Evolutionary conservation across 2,113 vertebrate species (phyloP).

Genomic region (Rhynchopsitta pachyrhyncha): DNA sequence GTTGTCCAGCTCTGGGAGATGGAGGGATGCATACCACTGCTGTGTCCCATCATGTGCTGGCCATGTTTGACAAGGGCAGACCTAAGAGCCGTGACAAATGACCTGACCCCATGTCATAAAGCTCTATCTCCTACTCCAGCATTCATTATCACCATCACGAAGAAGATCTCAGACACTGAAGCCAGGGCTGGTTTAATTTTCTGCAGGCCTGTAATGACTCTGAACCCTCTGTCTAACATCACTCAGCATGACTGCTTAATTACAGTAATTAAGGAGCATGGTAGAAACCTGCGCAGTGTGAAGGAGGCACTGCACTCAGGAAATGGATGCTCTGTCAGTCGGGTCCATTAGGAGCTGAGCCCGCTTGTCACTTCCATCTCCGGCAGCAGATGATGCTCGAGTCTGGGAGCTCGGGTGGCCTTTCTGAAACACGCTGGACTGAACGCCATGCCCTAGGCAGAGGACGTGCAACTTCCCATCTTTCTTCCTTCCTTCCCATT

Average conservation of each 20-base stretch:
- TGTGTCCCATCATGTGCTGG: neutral
- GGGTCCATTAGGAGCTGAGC: neutral
- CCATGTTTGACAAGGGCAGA: neutral
- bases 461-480: rapidly evolving
- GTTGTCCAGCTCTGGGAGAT: rapidly evolving
- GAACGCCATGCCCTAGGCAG: neutral
- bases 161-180: neutral
- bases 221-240: neutral
- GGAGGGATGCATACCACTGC: neutral
- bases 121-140: neutral
- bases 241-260: constrained; percentile 69
- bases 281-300: neutral
- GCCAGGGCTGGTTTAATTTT: neutral
- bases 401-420: neutral
- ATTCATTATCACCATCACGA: neutral
- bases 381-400: neutral
- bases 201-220: neutral
- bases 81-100: neutral
- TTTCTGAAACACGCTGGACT: neutral
- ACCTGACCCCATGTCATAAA: neutral
- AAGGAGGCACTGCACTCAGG: neutral
- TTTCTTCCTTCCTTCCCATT: neutral
- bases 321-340: neutral
- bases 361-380: neutral
- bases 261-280: constrained; percentile 56